phyloP scores from a whole-genome alignment of 2,888 invertebrate genomes.

The Torymus auratus region DNA sequence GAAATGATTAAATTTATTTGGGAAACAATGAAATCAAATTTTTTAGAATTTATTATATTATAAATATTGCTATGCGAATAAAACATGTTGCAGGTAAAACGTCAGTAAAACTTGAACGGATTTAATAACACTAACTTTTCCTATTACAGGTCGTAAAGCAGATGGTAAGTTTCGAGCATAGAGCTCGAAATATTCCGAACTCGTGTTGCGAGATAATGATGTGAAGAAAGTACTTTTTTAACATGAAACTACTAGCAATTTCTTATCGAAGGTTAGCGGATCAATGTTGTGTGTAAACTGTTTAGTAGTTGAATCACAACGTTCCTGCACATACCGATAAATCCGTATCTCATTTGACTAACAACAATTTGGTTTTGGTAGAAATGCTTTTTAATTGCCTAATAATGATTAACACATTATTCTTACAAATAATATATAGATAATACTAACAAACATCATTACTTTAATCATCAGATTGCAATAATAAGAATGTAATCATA shows the following conservation, averaged over 20 bases:
- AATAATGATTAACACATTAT: too few species aligned
- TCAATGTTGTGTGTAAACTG: constrained; percentile 23
- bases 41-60: too few species aligned
- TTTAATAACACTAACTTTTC: constrained; percentile 10
- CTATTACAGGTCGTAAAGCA: constrained; percentile 46
- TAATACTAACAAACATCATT: too few species aligned
- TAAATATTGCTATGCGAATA: too few species aligned
- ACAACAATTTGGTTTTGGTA: not conserved
- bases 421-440: too few species aligned
- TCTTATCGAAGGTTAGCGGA: constrained; percentile 31
- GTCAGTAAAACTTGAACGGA: too few species aligned
- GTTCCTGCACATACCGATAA: not conserved
- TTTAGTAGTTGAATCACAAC: not conserved
- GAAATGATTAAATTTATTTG: too few species aligned
- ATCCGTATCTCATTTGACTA: not conserved
- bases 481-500: too few species aligned
- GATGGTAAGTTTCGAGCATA: constrained; percentile 47
- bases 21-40: too few species aligned
- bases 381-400: not conserved
- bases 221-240: not conserved
- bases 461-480: too few species aligned
- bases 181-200: not conserved
- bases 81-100: too few species aligned
- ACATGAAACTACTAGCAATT: not conserved
- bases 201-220: not conserved